Percentiles rank a stretch among this genome's conserved stretches.
These are phyloP conservation scores for Syngnathus floridae DNA, from an alignment of 2,113 vertebrate species.

Conservation along the genomic window DNA sequence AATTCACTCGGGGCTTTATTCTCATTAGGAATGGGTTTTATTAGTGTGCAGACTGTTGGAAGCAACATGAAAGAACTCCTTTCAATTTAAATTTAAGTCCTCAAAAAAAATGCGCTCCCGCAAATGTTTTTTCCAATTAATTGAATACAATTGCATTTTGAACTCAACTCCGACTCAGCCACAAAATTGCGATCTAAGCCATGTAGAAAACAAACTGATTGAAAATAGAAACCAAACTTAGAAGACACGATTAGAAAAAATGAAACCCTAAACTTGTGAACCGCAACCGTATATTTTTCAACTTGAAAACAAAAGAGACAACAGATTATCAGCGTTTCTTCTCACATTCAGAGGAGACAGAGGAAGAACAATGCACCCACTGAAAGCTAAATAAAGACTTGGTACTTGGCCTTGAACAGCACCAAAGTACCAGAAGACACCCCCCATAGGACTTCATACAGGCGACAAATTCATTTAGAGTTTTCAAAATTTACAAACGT, in stretches of 20 bases:
- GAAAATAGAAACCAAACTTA: not conserved
- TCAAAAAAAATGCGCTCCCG: not conserved
- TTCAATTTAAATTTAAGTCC: constrained; percentile 13
- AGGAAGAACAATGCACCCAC: constrained; percentile 44
- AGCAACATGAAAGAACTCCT: constrained; percentile 10
- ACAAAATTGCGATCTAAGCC: too few species aligned
- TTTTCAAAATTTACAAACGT: too few species aligned
- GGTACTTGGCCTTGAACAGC: constrained; percentile 29
- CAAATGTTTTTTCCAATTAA: too few species aligned
- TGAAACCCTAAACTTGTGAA: not conserved
- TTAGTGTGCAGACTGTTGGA: constrained; percentile 19
- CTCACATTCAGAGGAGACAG: constrained; percentile 19
- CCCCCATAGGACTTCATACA: not conserved
- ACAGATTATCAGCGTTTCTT: constrained; percentile 15
- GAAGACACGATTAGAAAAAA: not conserved
- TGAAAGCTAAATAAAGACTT: constrained; percentile 47
- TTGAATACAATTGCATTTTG: too few species aligned
- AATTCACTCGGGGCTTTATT: constrained; percentile 29
- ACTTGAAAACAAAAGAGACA: constrained; percentile 1
- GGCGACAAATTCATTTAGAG: not conserved
- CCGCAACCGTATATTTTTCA: not conserved
- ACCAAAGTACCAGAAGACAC: constrained; percentile 24
- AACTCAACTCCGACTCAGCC: too few species aligned
- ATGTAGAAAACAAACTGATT: not conserved
- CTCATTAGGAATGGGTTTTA: constrained; percentile 28